Evolutionary conservation across 2,113 vertebrate species (phyloP), one percentile per base, ranked within the genome.

Genomic region (Sigmodon hispidus): DNA sequence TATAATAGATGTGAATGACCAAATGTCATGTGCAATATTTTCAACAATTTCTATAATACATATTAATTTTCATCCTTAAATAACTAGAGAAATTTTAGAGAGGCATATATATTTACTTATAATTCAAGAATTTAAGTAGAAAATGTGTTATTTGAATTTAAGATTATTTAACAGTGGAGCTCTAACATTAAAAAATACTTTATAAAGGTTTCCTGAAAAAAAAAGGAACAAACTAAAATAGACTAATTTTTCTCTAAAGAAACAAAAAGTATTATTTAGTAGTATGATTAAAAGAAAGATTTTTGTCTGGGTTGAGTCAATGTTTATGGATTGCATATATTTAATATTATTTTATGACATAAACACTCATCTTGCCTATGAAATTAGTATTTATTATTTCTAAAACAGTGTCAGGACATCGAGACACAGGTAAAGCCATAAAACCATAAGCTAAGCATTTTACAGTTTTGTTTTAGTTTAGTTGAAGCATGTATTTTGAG

Each of bases 61-160:
- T 67, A 73, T 85, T 84, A 50, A 59, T 90, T 69, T 88, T 94
- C 40, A 92, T 7, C 24, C 21, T 90, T 84, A 84, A 90, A 11
- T 84, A 63, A 34, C 22, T 67, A 86, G 19, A 81, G 17, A 89
- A 92, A 31, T n/a, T 50, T 80, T 69, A 75, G 36, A 80, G 29
- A 89, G 29, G 43, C 15, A 80, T 19, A 21, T n/a, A n/a, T 50
- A 88, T 40, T 80, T 88, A 81, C 1, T 4, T n/a, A 36, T 50
- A 77, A 87, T 40, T 61, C 73, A 50, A 85, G 50, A 61, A 7
- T 85, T 12, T 63, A 40, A 59, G 80, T 76, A 29, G 55, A 89
- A 43, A 34, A 86, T 65, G 29, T 7, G 95, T 69, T 95, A 90
- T 50, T 94, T 79, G 75, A 84, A 90, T 85, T 90, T 34, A 70